Percentiles rank a stretch among this genome's conserved stretches.
Conservation (phyloP, 2,113 vertebrate genomes). For the Craseonycteris thonglongyai region DNA sequence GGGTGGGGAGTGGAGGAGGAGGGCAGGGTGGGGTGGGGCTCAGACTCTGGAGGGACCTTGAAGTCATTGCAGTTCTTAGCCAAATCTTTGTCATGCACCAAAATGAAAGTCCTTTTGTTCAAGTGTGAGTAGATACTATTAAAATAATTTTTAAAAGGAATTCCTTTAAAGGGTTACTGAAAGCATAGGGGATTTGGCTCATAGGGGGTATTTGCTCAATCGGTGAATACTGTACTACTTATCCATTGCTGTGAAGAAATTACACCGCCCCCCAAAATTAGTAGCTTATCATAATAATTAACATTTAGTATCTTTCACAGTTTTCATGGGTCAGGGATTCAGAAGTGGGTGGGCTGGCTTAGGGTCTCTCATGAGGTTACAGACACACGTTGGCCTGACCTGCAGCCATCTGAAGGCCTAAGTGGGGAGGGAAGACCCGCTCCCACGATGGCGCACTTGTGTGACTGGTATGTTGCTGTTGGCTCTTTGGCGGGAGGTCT, state of each 20-base stretch:
- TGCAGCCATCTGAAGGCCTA: background rate
- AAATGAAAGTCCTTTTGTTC: background rate
- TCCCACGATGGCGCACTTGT: background rate
- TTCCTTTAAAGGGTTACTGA: constrained; percentile 26
- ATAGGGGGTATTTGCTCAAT: constrained; percentile 17
- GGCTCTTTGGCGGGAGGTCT: background rate
- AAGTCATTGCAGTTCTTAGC: background rate
- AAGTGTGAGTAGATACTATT: background rate
- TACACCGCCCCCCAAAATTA: background rate
- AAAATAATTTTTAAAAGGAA: background rate
- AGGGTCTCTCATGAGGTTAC: background rate
- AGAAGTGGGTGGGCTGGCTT: background rate
- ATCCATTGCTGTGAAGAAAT: constrained; percentile 32
- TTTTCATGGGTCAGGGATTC: background rate
- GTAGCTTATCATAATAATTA: constrained; percentile 29
- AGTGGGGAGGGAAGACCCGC: background rate
- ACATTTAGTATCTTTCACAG: background rate
- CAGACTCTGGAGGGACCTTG: background rate
- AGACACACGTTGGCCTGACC: background rate
- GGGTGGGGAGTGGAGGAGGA: too few species aligned
- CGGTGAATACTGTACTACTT: constrained; percentile 21
- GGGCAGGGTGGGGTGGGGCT: too few species aligned
- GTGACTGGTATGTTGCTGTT: background rate
- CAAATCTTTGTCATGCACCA: background rate
- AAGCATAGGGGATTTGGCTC: background rate